Evolutionary conservation across 2,797 vertebrate genomes (phyloP), one percentile per base, ranked within the genome.

Genomic region (Echiichthys vipera): DNA sequence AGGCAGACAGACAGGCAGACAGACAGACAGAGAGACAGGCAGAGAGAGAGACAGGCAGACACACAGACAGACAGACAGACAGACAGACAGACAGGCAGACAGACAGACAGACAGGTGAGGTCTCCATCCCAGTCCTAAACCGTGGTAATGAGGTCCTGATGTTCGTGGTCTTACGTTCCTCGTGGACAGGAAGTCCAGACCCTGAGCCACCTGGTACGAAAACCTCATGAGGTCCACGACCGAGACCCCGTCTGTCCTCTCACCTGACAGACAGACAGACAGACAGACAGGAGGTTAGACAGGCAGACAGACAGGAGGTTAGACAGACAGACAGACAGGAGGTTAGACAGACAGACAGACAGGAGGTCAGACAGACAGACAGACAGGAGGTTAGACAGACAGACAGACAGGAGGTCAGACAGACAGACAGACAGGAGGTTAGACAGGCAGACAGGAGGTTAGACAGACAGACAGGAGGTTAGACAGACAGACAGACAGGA

Each of bases 131-230:
- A n/a, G n/a, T n/a, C n/a, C n/a, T n/a, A n/a, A n/a, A n/a, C n/a
- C n/a, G n/a, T n/a, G n/a, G n/a, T n/a, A n/a, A n/a, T n/a, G n/a
- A n/a, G n/a, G n/a, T n/a, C n/a, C n/a, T n/a, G n/a, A n/a, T 34
- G 10, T 47, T 11, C 54, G 24, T 65, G 27, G 56, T 36, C 86
- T 84, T 79, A 93, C 92, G 18, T 92, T 93, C 39, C 69, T 90
- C 34, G 74, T 79, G 6, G 91, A 91, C 50, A 93, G 68, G 70
- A 93, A 93, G 59, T 92, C 88, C 55, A 93, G 68, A 47, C 90
- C 92, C 54, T 89, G 88, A 75, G 91, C 87, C 57, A 90, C 92
- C 42, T 93, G 85, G 58, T 69, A 68, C 24, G 90, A 93, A 73
- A 92, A 90, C 9, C 71, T 78, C 70, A 93, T 77, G 25, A 93